Conservation (phyloP, 2,797 vertebrate genomes). For the Artibeus jamaicensis region DNA sequence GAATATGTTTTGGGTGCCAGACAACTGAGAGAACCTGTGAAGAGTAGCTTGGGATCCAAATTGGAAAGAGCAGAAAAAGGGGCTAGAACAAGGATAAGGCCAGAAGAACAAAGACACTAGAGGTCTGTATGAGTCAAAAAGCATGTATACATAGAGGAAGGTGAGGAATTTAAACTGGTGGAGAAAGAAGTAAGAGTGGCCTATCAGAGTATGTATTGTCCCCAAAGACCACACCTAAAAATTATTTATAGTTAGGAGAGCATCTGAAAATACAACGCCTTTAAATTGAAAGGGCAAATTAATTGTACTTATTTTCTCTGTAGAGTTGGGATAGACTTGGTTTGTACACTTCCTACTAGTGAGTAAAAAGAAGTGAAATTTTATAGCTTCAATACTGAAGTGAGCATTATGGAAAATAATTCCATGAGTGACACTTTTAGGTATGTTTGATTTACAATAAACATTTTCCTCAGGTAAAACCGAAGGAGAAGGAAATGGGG, state of each 20-base stretch:
- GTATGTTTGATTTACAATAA: background rate
- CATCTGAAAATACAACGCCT: background rate
- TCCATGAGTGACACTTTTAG: background rate
- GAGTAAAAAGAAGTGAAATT: background rate
- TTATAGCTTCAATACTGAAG: background rate
- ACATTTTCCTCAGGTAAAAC: background rate
- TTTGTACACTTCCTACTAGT: background rate
- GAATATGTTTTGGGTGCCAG: background rate
- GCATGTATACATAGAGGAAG: background rate
- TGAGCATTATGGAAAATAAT: background rate
- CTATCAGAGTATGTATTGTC: background rate
- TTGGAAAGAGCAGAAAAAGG: background rate
- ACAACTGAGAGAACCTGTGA: background rate
- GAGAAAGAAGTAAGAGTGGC: background rate
- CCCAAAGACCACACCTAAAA: background rate
- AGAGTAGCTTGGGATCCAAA: background rate
- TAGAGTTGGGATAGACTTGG: background rate
- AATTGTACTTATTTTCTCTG: background rate
- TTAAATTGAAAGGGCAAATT: background rate
- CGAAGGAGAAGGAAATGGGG: background rate
- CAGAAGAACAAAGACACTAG: background rate
- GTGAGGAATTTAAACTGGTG: background rate
- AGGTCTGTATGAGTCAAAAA: background rate
- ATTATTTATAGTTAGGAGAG: background rate
- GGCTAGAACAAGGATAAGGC: background rate